phyloP scores from a whole-genome alignment of 1,140 invertebrate species.

The Bactericera cockerelli region DNA sequence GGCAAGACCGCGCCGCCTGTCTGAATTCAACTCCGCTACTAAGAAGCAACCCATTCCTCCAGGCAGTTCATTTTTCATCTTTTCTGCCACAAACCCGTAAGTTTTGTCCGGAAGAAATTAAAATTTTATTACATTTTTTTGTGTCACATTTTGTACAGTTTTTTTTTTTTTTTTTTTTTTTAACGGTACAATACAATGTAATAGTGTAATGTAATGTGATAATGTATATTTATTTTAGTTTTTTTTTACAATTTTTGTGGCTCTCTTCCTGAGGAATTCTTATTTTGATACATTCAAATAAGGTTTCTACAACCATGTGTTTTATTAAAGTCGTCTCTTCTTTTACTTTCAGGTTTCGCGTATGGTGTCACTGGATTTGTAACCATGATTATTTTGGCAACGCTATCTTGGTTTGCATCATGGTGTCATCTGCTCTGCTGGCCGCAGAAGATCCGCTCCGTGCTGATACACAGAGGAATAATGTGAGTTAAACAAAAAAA shows the following conservation, averaged over 20 bases:
- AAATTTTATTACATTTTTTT: background rate
- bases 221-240: too few relatives aligned
- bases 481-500: too few relatives aligned
- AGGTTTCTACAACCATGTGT: too few relatives aligned
- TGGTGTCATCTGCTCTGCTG: slow-evolving; percentile 95
- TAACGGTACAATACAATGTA: too few relatives aligned
- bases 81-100: slow-evolving; percentile 86
- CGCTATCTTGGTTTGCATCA: slow-evolving; percentile 90
- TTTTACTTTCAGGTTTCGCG: slow-evolving; percentile 85
- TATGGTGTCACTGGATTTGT: slow-evolving; percentile 91
- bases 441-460: slow-evolving; percentile 93
- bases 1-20: slow-evolving; percentile 42
- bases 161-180: slow-evolving; percentile 7
- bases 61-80: slow-evolving; percentile 89
- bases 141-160: too few relatives aligned
- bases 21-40: slow-evolving; percentile 72
- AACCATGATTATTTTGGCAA: slow-evolving; percentile 95
- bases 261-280: too few relatives aligned
- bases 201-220: too few relatives aligned
- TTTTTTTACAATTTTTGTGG: too few relatives aligned
- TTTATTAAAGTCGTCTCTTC: too few relatives aligned
- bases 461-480: slow-evolving; percentile 52
- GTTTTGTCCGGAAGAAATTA: slow-evolving; percentile 3
- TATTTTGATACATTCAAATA: too few relatives aligned
- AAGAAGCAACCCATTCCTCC: slow-evolving; percentile 88